A percentile compares a stretch with the other conserved stretches of the same genome.
phyloP scores from a whole-genome alignment of 2,797 vertebrate genomes.

The Arrhamphus sclerolepis region DNA sequence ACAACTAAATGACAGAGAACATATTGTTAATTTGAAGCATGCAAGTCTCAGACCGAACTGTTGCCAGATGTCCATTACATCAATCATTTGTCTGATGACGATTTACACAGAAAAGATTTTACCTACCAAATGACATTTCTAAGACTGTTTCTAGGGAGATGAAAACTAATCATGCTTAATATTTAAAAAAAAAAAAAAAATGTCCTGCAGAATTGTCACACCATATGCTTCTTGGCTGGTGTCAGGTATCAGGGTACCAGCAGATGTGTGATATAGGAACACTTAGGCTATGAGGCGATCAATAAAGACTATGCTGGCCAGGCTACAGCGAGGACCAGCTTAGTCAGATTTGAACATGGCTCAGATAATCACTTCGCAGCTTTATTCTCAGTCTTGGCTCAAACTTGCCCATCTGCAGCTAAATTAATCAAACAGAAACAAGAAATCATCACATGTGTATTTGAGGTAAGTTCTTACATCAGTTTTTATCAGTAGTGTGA shows the following conservation, averaged over 20 bases:
- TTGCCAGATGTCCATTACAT: too few species aligned
- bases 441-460: too few species aligned
- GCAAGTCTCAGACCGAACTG: too few species aligned
- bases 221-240: conserved; percentile 36
- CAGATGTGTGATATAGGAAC: conserved; percentile 49
- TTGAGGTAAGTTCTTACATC: too few species aligned
- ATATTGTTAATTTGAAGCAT: too few species aligned
- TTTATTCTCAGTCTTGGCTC: not conserved
- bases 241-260: conserved; percentile 58
- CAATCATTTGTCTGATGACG: too few species aligned
- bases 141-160: not conserved
- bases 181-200: conserved; percentile 7
- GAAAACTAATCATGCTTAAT: not conserved
- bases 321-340: conserved; percentile 27
- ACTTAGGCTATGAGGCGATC: conserved; percentile 51
- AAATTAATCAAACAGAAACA: not conserved
- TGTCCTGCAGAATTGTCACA: conserved; percentile 23
- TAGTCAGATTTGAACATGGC: conserved; percentile 27
- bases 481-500: too few species aligned
- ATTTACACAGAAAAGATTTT: not conserved
- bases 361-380: conserved; percentile 15
- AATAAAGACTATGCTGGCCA: conserved; percentile 47
- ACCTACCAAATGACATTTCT: not conserved
- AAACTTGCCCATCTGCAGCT: not conserved
- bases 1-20: too few species aligned